phyloP scores from a whole-genome alignment of 2,113 vertebrate genomes.

The Greenwoodochromis staneri region DNA sequence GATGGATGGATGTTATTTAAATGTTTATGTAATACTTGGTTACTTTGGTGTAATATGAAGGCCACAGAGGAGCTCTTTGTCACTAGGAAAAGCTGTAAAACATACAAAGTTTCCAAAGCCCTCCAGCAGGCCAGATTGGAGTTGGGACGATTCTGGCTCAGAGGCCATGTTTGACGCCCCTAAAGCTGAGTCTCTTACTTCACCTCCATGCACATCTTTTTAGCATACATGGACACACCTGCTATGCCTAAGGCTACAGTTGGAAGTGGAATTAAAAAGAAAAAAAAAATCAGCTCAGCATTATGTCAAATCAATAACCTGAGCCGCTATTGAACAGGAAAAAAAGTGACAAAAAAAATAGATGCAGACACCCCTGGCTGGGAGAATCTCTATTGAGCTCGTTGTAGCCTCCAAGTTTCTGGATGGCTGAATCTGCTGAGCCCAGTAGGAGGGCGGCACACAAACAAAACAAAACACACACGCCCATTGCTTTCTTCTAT shows the following conservation, averaged over 20 bases:
- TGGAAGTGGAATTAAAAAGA: neutral
- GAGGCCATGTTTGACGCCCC: neutral
- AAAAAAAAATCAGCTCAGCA: neutral
- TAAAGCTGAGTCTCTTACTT: neutral
- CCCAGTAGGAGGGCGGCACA: neutral
- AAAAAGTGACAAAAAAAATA: neutral
- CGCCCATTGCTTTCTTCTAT: neutral
- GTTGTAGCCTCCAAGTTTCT: neutral
- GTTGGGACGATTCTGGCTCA: neutral
- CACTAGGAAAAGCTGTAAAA: neutral
- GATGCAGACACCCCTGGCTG: neutral
- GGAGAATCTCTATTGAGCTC: neutral
- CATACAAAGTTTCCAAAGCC: neutral
- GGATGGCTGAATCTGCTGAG: slow-evolving; percentile 6
- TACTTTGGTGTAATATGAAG: neutral
- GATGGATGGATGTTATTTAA: neutral
- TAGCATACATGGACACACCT: neutral
- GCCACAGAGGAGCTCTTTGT: neutral
- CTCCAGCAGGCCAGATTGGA: neutral
- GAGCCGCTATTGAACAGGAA: neutral
- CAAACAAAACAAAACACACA: neutral
- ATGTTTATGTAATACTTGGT: neutral
- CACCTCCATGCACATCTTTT: neutral
- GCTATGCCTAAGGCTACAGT: neutral
- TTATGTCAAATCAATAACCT: neutral